Evolutionary conservation across 2,888 invertebrate species (phyloP), one percentile per base, ranked within the genome.

Genomic region (Diachrysia chrysitis): DNA sequence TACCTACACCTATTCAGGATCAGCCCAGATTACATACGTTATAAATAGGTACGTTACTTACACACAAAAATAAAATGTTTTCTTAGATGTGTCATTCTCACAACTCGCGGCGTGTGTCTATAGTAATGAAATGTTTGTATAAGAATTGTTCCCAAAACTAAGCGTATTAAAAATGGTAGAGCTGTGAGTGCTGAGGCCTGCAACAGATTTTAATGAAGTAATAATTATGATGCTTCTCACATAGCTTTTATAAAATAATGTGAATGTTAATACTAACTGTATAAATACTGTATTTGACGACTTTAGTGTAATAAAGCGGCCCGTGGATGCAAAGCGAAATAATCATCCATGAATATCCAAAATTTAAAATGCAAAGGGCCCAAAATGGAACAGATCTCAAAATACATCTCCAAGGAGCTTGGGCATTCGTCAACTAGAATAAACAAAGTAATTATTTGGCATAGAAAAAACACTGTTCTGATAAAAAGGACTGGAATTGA

Each of bases 311-410:
- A 64, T 87, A 95, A 14, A 94, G 78, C 3, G 95, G 93, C 21
- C 94, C 94, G 63, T 95, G 90, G 55, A 92, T 85, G 60, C 94
- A 92, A 16, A 95, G 32, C 0, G 94, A 84, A 63, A 92, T 91
- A 21, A 95, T 93, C 87, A 94, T 93, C 95, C 95, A 95, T n/a
- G 93, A 85, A 66, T 95, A 95, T 48, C 95, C 95, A 78, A 93
- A 95, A 73, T 95, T 94, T 42, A 95, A 82, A 53, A 88, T 86
- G 60, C 94, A 94, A 4, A 95, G 80, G 12, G 93, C 87, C 95
- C 95, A 95, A 81, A 95, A 93, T 0, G 94, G 86, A 1, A 86
- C 80, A 0, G 94, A 95, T 77, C 84, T 90, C 16, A 95, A 63
- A 66, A 95, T 95, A 7, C 87, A 66, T 55, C 79, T 86, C 95